Evolutionary conservation across 1,140 invertebrate species (phyloP), one percentile per base, ranked within the genome.

Genomic region (Conopomorpha cramerella): DNA sequence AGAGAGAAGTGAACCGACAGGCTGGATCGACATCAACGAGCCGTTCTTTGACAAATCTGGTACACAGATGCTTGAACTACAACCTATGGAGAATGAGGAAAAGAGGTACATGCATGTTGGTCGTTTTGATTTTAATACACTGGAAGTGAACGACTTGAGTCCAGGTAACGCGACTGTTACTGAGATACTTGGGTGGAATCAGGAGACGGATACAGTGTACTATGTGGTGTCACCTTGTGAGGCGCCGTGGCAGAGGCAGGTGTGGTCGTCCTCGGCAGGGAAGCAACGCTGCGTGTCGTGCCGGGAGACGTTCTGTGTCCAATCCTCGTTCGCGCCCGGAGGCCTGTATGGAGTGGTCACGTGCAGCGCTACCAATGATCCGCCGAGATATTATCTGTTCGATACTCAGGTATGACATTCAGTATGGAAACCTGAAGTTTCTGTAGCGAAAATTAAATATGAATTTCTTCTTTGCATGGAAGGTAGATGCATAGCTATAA

Each of bases 101-200:
- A 47, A 60, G 10, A 50, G 72, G 13, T 78, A 64, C 41, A 51
- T 66, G 28, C 72, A 73, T 36, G 68, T 74, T 1, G 55, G 54
- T 1, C 66, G 70, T 38, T 55, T 78, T 33, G 60, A 66, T 17
- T 77, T 78, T 41, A 34, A 40, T 16, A 46, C 52, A 8, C 31
- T 52, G 11, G 46, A 55, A 14, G 68, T 46, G 3, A 67, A 68
- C 35, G 83, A 87, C 28, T 66, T 94, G 30, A 93, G 90, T 30
- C 80, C 78, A 16, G 80, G 80, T 30, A 60, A 81, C 34, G 77
- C 66, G 17, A 80, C 81, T 0, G 77, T 77, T 1, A 59, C 54
- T 0, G 43, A 55, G 6, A 66, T 80, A 19, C 54, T 81, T 6
- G 71, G 77, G 3, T 71, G 71, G 59, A 70, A 83, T 26, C 31